Evolutionary conservation across 2,113 vertebrate species (phyloP), one percentile per base, ranked within the genome.

Genomic region (Addax nasomaculatus): DNA sequence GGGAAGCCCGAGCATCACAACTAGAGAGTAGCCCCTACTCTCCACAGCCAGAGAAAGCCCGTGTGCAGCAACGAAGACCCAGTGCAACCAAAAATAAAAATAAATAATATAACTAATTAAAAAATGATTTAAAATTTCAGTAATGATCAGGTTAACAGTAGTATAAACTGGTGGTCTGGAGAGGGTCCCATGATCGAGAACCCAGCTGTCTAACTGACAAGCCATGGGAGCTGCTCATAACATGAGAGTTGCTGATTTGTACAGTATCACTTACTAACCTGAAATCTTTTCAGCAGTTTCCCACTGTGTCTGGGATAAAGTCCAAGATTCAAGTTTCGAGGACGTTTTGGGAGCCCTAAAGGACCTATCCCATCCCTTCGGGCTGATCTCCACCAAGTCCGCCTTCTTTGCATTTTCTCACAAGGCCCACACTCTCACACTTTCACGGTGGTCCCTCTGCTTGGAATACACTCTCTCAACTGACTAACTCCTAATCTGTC

Each of bases 1-100:
- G 19, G 36, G 67, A 73, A 39, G 36, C n/a, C 5, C 1, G 0
- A 23, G n/a, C n/a, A 39, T 19, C 1, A 1, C n/a, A 23, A 0
- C n/a, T 25, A 6, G n/a, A 23, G 36, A 13, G 5, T 12, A 6
- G n/a, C 67, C 67, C 67, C 67, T 2, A 0, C 67, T 39, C 67
- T 73, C 21, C 67, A 13, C 17, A 36, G 6, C 67, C 2, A 73
- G n/a, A 73, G 67, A 13, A 70, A 73, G 67, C 67, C 67, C 36
- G 19, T 25, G 67, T 39, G 67, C 67, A 73, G 10, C 21, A 73
- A 39, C 0, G 17, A 39, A 73, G 36, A 39, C 19, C 67, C 36
- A 25, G 36, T 13, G 67, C 19, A 73, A 13, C 67, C 67, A 39
- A 39, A 73, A 23, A 39, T 21, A 70, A 70, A 36, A 70, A 39